Evolutionary conservation across 2,797 vertebrate genomes (phyloP).

Genomic region (Phyllotis vaccarum): DNA sequence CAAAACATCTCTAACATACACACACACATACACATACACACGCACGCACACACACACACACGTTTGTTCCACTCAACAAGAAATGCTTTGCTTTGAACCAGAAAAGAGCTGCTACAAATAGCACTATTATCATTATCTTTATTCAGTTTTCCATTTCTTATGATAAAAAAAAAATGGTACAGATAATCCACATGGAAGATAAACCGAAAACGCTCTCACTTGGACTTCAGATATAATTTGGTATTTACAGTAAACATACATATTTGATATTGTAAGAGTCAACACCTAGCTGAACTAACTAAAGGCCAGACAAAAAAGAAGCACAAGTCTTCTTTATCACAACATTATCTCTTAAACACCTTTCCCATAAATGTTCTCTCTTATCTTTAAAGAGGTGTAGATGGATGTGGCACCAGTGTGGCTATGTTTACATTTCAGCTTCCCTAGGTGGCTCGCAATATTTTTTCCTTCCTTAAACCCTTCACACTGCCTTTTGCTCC

Average conservation of each 20-base stretch:
- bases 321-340: neutral
- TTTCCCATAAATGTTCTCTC: neutral
- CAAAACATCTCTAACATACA: conserved; percentile 41
- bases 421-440: neutral
- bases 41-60: too few species aligned
- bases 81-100: conserved; percentile 41
- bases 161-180: conserved; percentile 68
- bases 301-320: neutral
- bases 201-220: conserved; percentile 60
- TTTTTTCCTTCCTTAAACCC: neutral
- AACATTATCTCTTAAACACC: neutral
- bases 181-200: conserved; percentile 54
- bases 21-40: too few species aligned
- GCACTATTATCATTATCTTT: conserved; percentile 12
- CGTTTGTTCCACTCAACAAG: conserved; percentile 34
- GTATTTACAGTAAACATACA: neutral
- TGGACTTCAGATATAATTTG: conserved; percentile 60
- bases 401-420: neutral
- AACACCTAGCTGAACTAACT: neutral
- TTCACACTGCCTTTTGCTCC: neutral
- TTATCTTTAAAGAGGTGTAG: neutral
- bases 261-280: neutral
- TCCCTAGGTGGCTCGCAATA: neutral
- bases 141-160: conserved; percentile 61
- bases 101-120: conserved; percentile 29